Conservation (phyloP, 2,113 vertebrate species). For the Suricata suricatta region DNA sequence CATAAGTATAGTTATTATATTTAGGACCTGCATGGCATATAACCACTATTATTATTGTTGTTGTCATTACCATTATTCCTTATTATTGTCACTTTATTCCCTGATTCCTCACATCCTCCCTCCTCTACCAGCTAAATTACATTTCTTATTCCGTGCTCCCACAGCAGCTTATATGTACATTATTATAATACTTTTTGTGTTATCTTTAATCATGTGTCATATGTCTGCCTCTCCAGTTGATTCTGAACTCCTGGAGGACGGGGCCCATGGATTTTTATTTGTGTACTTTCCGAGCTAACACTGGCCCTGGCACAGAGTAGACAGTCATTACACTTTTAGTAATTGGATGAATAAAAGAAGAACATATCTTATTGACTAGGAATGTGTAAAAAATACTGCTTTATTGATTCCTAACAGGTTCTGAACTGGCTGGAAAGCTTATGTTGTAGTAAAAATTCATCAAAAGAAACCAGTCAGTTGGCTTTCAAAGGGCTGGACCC, state of each 20-base stretch:
- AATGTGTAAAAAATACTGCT: not conserved
- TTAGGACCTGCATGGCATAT: not conserved
- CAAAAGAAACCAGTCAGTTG: not conserved
- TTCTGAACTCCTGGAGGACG: not conserved
- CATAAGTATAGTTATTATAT: not conserved
- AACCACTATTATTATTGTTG: not conserved
- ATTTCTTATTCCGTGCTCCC: not conserved
- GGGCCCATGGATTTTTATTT: not conserved
- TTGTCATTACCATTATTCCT: not conserved
- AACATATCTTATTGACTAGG: not conserved
- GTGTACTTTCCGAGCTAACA: not conserved
- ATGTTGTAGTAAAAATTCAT: not conserved
- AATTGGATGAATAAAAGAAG: not conserved
- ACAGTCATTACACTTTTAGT: not conserved
- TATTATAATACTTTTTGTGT: not conserved
- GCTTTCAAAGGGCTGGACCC: not conserved
- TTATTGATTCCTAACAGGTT: slow-evolving; percentile 38
- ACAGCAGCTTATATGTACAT: not conserved
- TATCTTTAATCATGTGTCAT: not conserved
- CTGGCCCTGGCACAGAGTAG: not conserved
- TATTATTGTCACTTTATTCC: not conserved
- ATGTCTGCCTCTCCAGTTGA: not conserved
- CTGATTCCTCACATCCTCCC: not conserved
- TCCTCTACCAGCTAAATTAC: not conserved
- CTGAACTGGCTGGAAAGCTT: not conserved